phyloP scores from a whole-genome alignment of 53 echinoderm and acorn worm genomes.

The Luidia sarsii region DNA sequence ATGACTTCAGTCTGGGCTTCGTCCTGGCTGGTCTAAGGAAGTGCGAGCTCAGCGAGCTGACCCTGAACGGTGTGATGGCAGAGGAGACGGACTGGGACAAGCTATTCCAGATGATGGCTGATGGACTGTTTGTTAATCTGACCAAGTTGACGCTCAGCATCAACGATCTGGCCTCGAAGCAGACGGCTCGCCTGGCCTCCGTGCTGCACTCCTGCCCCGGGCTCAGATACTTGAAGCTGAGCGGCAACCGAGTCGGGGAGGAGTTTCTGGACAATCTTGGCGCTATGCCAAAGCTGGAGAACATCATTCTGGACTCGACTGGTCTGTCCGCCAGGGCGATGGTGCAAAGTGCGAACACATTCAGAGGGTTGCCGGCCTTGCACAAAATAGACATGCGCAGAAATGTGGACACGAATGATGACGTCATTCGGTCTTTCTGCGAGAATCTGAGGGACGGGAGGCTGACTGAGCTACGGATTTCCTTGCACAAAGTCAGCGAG shows the following conservation, averaged over 20 bases:
- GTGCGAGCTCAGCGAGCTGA: constrained; percentile 46
- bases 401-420: constrained; percentile 36
- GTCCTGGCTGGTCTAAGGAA: constrained; percentile 47
- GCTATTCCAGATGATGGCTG: constrained; percentile 43
- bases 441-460: neutral
- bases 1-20: constrained; percentile 60
- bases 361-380: constrained; percentile 26
- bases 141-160: constrained; percentile 55
- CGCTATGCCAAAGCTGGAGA: constrained; percentile 20
- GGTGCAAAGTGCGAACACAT: constrained; percentile 30
- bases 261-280: constrained; percentile 42
- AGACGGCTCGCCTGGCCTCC: constrained; percentile 36
- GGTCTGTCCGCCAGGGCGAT: constrained; percentile 40
- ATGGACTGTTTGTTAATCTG: constrained; percentile 14
- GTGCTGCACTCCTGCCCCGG: constrained; percentile 23
- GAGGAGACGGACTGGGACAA: constrained; percentile 34
- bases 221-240: constrained; percentile 55
- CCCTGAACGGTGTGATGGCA: constrained; percentile 55
- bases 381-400: constrained; percentile 53
- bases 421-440: constrained; percentile 7
- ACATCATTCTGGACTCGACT: constrained; percentile 53
- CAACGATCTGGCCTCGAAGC: constrained; percentile 33
- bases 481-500: constrained; percentile 55
- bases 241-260: constrained; percentile 56
- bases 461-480: constrained; percentile 33